A percentile compares a stretch with the other conserved stretches of the same genome.
Conservation (phyloP, 2,888 invertebrate species). For the Heliconius erato region DNA sequence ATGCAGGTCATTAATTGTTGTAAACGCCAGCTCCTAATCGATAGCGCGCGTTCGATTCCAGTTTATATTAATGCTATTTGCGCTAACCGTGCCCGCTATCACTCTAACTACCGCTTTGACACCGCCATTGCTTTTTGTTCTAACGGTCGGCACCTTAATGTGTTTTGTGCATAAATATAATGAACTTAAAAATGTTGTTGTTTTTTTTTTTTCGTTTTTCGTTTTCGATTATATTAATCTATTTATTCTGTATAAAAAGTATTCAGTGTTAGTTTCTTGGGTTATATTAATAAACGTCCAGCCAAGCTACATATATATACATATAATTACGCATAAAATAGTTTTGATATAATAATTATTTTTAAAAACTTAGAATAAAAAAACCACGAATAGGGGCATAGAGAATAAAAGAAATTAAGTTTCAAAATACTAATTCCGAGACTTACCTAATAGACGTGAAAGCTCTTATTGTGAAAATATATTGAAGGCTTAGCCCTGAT, state of each 20-base stretch:
- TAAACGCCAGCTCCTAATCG: constrained; percentile 85
- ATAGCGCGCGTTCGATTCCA: constrained; percentile 85
- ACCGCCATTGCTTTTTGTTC: constrained; percentile 51
- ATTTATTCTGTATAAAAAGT: no score
- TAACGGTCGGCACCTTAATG: constrained; percentile 39
- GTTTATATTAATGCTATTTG: constrained; percentile 86
- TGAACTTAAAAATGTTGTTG: neutral
- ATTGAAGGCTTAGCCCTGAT: no score
- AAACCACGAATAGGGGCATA: no score
- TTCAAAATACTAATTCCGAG: neutral
- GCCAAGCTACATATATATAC: no score
- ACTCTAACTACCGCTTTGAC: constrained; percentile 55
- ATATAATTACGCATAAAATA: no score
- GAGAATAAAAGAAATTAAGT: neutral
- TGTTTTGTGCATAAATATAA: constrained; percentile 27
- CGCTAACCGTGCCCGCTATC: constrained; percentile 66
- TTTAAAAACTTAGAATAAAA: no score
- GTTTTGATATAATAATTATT: no score
- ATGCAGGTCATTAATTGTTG: constrained; percentile 86
- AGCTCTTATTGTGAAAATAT: neutral
- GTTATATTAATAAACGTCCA: no score
- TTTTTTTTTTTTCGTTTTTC: neutral
- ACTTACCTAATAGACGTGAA: neutral
- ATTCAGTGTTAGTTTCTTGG: no score
- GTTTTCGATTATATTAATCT: no score